A percentile compares a stretch with the other conserved stretches of the same genome.
Evolutionary conservation across 2,888 invertebrate genomes (phyloP).

Genomic region (Stictocephala bisonia): DNA sequence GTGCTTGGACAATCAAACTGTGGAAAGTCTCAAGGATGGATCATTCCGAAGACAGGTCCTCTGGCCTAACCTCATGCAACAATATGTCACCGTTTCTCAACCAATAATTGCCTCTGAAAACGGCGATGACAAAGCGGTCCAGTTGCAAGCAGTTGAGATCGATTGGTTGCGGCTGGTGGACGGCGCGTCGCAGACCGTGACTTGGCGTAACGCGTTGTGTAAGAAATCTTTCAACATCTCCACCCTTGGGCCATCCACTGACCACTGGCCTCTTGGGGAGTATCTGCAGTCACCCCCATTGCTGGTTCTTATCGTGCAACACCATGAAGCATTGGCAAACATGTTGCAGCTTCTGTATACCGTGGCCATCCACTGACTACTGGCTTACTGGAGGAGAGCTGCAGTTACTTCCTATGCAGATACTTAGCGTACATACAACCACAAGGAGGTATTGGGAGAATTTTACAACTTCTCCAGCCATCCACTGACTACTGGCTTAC

Average conservation of each 20-base stretch:
- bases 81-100: constrained; percentile 38
- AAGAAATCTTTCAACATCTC: constrained; percentile 19
- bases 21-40: constrained; percentile 27
- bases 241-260: not conserved
- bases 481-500: too few species aligned
- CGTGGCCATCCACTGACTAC: too few species aligned
- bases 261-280: not conserved
- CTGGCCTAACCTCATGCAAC: constrained; percentile 33
- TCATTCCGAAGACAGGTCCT: constrained; percentile 1
- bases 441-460: too few species aligned
- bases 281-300: too few species aligned
- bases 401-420: too few species aligned
- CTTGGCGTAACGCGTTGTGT: constrained; percentile 24
- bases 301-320: too few species aligned
- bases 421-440: too few species aligned
- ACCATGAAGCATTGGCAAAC: too few species aligned
- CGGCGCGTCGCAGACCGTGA: constrained; percentile 8
- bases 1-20: too few species aligned
- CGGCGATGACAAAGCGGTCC: constrained; percentile 41
- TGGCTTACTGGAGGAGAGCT: too few species aligned
- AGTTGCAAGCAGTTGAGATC: constrained; percentile 29
- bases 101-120: constrained; percentile 40
- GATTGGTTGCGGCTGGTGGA: constrained; percentile 16
- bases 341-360: too few species aligned
- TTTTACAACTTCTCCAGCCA: too few species aligned